phyloP scores from a whole-genome alignment of 2,888 invertebrate genomes.

The Lasioglossum zephyrum region DNA sequence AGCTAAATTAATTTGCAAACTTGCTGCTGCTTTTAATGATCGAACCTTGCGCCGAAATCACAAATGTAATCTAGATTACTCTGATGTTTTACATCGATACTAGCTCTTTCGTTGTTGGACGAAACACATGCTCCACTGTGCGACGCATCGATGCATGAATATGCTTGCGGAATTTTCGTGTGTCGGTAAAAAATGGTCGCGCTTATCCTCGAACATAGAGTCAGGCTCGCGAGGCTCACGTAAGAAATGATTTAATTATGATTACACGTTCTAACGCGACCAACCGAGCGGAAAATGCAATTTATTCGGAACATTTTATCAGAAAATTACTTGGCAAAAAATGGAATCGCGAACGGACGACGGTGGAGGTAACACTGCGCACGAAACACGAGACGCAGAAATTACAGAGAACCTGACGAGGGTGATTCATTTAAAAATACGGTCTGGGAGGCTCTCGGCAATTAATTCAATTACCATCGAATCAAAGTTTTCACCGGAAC shows the following conservation, averaged over 20 bases:
- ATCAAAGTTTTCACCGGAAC: conserved; percentile 45
- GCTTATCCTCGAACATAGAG: too few species aligned
- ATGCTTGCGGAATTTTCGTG: not conserved
- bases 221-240: not conserved
- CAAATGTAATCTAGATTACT: too few species aligned
- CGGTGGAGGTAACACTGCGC: not conserved
- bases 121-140: not conserved
- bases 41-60: too few species aligned
- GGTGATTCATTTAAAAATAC: conserved; percentile 50
- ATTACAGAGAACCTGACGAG: conserved; percentile 19
- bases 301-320: not conserved
- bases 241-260: not conserved
- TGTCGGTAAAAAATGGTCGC: not conserved
- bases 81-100: too few species aligned
- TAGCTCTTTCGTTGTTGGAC: too few species aligned
- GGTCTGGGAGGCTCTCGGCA: conserved; percentile 29
- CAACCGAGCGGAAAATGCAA: not conserved
- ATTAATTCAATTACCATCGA: conserved; percentile 59
- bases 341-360: not conserved
- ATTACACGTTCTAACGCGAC: conserved; percentile 4
- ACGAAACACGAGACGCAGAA: not conserved
- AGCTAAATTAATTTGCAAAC: too few species aligned
- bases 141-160: not conserved
- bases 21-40: too few species aligned
- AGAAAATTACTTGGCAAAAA: conserved; percentile 3